Percentiles rank a stretch among this genome's conserved stretches.
phyloP scores from a whole-genome alignment of 2,113 vertebrate genomes.

The Pachyramphus minor region DNA sequence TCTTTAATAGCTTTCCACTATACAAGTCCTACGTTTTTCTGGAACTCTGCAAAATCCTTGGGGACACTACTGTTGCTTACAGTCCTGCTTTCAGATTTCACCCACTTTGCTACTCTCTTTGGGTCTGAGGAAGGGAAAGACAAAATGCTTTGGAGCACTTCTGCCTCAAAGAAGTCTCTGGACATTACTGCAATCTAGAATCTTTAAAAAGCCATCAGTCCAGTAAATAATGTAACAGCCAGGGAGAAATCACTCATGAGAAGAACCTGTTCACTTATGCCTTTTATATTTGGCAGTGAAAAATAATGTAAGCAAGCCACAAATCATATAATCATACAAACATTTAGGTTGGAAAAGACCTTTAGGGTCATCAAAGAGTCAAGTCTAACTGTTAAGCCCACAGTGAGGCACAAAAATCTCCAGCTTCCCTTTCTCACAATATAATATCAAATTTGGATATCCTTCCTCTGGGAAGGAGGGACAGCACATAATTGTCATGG shows the following conservation, averaged over 20 bases:
- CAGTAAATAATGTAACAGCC: not conserved
- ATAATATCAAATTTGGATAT: not conserved
- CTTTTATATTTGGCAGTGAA: not conserved
- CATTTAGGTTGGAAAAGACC: not conserved
- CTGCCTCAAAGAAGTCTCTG: not conserved
- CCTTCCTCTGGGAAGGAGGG: not conserved
- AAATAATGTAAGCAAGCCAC: not conserved
- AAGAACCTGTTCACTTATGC: not conserved
- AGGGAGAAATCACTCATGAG: not conserved
- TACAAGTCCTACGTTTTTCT: not conserved
- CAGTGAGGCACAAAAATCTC: not conserved
- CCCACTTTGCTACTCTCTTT: not conserved
- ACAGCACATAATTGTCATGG: no score
- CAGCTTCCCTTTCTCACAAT: not conserved
- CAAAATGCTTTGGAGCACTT: not conserved
- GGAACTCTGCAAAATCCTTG: not conserved
- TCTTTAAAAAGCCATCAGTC: not conserved
- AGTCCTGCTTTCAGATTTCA: not conserved
- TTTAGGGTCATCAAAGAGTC: not conserved
- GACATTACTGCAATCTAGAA: not conserved
- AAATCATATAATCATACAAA: not conserved
- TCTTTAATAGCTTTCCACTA: not conserved
- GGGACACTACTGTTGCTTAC: not conserved
- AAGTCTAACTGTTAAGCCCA: not conserved
- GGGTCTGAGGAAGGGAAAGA: not conserved